phyloP scores from a whole-genome alignment of 1,140 invertebrate genomes.

The Plectrocnemia conspersa region DNA sequence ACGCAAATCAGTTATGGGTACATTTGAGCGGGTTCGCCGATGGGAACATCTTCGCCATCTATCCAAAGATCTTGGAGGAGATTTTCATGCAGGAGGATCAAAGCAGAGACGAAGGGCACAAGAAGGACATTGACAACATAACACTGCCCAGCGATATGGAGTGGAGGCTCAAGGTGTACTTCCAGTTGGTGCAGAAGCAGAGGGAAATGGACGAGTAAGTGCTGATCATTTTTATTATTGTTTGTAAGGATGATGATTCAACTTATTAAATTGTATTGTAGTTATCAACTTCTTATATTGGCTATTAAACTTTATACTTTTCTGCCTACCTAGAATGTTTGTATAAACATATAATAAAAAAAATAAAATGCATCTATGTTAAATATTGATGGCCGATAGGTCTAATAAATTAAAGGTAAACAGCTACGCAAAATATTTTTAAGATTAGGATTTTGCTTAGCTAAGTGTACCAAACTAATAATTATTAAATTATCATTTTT shows the following conservation, averaged over 20 bases:
- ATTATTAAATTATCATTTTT: no score
- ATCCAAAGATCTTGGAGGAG: conserved; percentile 45
- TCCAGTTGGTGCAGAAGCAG: conserved; percentile 66
- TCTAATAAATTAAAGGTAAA: no score
- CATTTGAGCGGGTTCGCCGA: conserved; percentile 49
- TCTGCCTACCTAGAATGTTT: not conserved
- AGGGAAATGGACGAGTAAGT: conserved; percentile 43
- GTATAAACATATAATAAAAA: not conserved
- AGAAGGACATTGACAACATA: conserved; percentile 44
- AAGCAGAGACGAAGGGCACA: conserved; percentile 41
- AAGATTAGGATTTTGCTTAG: no score
- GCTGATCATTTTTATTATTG: conserved; percentile 6
- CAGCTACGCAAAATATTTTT: no score
- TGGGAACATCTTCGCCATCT: conserved; percentile 50
- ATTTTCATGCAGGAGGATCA: conserved; percentile 48
- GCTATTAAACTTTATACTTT: no score
- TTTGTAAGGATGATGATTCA: not conserved
- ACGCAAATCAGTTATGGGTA: conserved; percentile 49
- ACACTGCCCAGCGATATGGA: conserved; percentile 66
- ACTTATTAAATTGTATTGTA: no score
- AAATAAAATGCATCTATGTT: no score
- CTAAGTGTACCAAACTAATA: no score
- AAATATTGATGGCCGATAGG: no score
- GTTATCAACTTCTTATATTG: no score
- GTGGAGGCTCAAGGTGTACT: conserved; percentile 69